Percentiles rank a stretch among this genome's conserved stretches.
Evolutionary conservation across 2,797 vertebrate species (phyloP).

Genomic region (Carcharodon carcharias): DNA sequence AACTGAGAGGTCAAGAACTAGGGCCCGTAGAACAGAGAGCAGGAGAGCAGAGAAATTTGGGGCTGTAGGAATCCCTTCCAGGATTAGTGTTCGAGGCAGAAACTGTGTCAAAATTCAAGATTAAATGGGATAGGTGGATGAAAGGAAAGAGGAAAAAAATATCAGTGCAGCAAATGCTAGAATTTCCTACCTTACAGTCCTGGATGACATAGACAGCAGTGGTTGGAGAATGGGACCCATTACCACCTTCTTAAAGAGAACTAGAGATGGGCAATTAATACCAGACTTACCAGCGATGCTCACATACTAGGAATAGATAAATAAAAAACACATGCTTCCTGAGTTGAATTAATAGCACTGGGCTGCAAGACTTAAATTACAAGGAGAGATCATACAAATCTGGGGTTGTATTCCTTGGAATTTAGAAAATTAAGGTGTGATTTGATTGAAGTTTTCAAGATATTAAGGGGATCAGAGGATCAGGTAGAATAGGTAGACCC

Average conservation of each 20-base stretch:
- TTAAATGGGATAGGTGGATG: not conserved
- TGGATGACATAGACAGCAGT: not conserved
- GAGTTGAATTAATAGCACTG: not conserved
- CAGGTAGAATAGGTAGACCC: not conserved
- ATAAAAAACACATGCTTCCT: not conserved
- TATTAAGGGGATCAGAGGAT: not conserved
- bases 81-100: not conserved
- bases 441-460: not conserved
- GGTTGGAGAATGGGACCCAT: not conserved
- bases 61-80: not conserved
- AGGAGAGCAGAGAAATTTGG: not conserved
- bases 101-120: not conserved
- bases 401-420: not conserved
- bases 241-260: not conserved
- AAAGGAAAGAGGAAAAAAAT: not conserved
- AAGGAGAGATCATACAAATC: not conserved
- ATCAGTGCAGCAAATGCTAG: not conserved
- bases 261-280: not conserved
- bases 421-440: not conserved
- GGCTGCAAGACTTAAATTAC: not conserved
- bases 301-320: not conserved
- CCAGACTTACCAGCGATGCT: not conserved
- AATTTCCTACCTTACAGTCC: not conserved
- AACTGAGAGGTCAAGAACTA: not conserved
- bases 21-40: not conserved